phyloP scores from a whole-genome alignment of 2,113 vertebrate genomes.

The Eupsittula cactorum region DNA sequence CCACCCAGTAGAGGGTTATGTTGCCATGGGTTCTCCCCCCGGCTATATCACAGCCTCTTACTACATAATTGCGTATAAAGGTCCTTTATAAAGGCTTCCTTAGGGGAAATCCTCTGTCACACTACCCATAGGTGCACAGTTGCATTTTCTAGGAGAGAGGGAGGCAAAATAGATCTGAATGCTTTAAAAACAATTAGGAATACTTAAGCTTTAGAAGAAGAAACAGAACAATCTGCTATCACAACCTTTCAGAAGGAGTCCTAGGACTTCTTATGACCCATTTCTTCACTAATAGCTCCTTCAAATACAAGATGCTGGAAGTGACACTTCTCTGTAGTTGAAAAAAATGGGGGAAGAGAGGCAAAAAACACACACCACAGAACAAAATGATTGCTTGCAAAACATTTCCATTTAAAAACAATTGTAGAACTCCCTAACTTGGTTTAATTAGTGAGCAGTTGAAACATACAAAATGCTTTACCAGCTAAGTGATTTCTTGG shows the following conservation, averaged over 20 bases:
- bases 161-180: not conserved
- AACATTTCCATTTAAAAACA: conserved; percentile 41
- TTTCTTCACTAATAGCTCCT: not conserved
- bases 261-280: not conserved
- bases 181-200: not conserved
- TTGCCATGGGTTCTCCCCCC: not conserved
- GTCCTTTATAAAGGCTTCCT: not conserved
- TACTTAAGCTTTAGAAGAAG: not conserved
- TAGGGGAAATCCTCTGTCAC: not conserved
- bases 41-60: not conserved
- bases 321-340: conserved; percentile 15
- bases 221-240: not conserved
- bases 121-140: not conserved
- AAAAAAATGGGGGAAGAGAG: not conserved
- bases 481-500: conserved; percentile 41
- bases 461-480: conserved; percentile 66
- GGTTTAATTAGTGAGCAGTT: conserved; percentile 44
- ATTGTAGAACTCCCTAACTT: conserved; percentile 28
- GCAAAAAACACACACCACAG: not conserved
- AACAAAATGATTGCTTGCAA: conserved; percentile 10
- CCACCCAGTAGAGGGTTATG: not conserved
- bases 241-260: not conserved
- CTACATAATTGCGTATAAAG: not conserved
- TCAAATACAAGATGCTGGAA: not conserved
- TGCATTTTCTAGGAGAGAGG: not conserved